A percentile compares a stretch with the other conserved stretches of the same genome.
Evolutionary conservation across 2,888 invertebrate species (phyloP).

Genomic region (Thereva unica): DNA sequence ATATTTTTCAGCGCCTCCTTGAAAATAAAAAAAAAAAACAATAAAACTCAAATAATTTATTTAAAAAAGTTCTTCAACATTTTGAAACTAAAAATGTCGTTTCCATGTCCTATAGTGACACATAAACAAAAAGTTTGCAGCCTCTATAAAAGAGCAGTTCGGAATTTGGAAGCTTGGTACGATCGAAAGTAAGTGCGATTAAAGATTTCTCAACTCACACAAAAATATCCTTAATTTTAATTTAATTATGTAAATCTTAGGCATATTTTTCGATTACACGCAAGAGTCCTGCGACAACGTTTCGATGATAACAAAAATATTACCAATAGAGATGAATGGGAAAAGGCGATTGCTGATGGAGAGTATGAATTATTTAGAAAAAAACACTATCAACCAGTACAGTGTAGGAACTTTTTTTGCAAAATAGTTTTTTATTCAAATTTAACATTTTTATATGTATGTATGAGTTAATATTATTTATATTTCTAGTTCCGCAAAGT

Average conservation of each 20-base stretch:
- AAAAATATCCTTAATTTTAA: background rate
- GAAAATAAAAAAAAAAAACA: too few species aligned
- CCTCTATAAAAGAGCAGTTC: slow-evolving; percentile 74
- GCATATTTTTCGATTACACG: slow-evolving; percentile 76
- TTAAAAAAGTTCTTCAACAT: too few species aligned
- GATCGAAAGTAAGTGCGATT: slow-evolving; percentile 63
- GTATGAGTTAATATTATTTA: too few species aligned
- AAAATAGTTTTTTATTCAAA: background rate
- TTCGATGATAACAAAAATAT: slow-evolving; percentile 81
- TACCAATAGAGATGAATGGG: slow-evolving; percentile 74
- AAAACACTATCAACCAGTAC: slow-evolving; percentile 74
- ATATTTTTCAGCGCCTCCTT: too few species aligned
- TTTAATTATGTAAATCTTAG: slow-evolving; percentile 66
- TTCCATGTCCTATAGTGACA: slow-evolving; percentile 55
- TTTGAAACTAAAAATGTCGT: slow-evolving; percentile 43
- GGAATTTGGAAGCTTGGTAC: slow-evolving; percentile 69
- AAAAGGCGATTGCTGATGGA: slow-evolving; percentile 70
- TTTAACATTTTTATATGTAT: background rate
- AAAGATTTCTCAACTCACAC: slow-evolving; percentile 14
- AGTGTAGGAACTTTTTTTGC: slow-evolving; percentile 63
- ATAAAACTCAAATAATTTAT: too few species aligned
- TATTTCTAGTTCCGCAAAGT: slow-evolving; percentile 67
- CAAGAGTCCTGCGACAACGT: slow-evolving; percentile 74
- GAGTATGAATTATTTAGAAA: slow-evolving; percentile 75
- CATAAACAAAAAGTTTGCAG: slow-evolving; percentile 76